phyloP scores from a whole-genome alignment of 2,113 vertebrate genomes.

The Vulpes ferrilata region DNA sequence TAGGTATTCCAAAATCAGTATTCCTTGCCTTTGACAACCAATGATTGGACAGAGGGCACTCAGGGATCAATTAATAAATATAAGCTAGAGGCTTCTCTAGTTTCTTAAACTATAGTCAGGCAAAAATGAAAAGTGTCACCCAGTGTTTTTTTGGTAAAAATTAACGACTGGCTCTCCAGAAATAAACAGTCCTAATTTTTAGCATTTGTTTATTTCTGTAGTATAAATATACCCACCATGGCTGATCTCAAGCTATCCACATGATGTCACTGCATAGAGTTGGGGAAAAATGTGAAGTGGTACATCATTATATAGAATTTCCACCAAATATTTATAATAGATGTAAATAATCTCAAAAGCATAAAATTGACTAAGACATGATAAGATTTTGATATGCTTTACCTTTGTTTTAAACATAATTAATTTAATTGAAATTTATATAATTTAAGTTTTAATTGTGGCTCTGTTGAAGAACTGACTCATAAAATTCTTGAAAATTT shows the following conservation, averaged over 20 bases:
- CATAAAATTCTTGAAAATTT: not conserved
- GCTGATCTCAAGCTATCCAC: not conserved
- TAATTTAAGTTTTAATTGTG: not conserved
- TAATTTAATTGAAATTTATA: not conserved
- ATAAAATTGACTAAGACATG: slow-evolving; percentile 6
- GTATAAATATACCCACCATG: not conserved
- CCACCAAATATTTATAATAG: not conserved
- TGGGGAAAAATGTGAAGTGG: not conserved
- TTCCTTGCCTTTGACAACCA: not conserved
- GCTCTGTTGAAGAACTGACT: not conserved
- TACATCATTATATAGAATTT: not conserved
- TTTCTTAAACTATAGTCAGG: not conserved
- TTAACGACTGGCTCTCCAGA: not conserved
- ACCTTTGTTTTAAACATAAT: not conserved
- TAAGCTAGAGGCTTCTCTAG: not conserved
- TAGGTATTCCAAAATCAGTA: not conserved
- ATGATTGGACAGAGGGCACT: not conserved
- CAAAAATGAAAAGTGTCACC: not conserved
- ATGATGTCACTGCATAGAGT: not conserved
- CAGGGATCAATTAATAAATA: not conserved
- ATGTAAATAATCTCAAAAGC: not conserved
- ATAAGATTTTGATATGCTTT: not conserved
- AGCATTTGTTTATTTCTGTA: not conserved
- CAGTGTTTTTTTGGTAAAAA: not conserved
- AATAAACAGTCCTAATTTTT: not conserved